phyloP scores from a whole-genome alignment of 2,797 vertebrate genomes.

The Cryptoprocta ferox region DNA sequence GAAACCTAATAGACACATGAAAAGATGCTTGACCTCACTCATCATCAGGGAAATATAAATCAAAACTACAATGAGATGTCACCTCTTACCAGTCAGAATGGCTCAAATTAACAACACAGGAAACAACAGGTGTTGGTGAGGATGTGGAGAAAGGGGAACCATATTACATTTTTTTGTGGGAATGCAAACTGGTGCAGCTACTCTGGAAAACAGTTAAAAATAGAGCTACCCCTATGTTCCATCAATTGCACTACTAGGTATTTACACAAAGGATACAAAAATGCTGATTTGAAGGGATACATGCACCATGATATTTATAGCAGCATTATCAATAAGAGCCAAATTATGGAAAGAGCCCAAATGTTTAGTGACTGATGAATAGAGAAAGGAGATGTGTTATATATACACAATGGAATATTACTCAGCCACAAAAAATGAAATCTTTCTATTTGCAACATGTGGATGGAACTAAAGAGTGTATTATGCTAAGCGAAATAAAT shows the following conservation, averaged over 20 bases:
- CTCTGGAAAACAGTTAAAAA: not conserved
- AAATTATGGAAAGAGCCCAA: not conserved
- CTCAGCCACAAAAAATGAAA: not conserved
- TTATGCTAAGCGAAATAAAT: not conserved
- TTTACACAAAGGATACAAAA: not conserved
- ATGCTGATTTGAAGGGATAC: not conserved
- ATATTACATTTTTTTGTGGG: not conserved
- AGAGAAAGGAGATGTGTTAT: too few species aligned
- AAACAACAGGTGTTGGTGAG: not conserved
- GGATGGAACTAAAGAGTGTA: not conserved
- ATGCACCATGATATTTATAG: not conserved
- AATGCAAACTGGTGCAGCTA: not conserved
- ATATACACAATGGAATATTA: not conserved
- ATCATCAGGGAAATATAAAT: not conserved
- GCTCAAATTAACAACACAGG: not conserved
- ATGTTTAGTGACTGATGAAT: not conserved
- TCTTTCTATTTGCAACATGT: not conserved
- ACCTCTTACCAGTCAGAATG: not conserved
- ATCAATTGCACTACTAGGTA: not conserved
- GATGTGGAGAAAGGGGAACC: not conserved
- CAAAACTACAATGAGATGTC: not conserved
- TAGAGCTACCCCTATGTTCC: not conserved
- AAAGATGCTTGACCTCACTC: not conserved
- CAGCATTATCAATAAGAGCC: not conserved
- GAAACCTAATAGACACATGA: not conserved